Evolutionary conservation across 2,888 invertebrate genomes (phyloP), one percentile per base, ranked within the genome.

Genomic region (Frankliniella intonsa): DNA sequence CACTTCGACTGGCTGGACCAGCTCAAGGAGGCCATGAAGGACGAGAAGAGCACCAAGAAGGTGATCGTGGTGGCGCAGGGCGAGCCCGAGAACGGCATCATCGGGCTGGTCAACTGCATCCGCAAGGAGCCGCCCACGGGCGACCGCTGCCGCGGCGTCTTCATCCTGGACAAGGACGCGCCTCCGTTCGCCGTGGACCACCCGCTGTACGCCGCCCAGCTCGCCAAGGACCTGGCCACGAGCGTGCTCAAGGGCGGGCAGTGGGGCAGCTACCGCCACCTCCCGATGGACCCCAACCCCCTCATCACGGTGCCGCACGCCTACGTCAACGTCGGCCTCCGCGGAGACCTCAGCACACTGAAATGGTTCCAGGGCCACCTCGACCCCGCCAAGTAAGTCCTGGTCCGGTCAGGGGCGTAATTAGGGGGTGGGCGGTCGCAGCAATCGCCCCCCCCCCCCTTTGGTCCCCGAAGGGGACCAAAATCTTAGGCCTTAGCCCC

Each of bases 61-160:
- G 87, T 94, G 0, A 89, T 94, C 0, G 86, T 97, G 0, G 91
- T 94, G 25, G 89, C 92, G 0, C 91, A 93, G 87, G 91, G 92
- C 84, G 92, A 93, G 82, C 89, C 90, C 3, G 88, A 92, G 11
- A 95, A 91, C 86, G 99, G 99, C 19, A 89, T 97, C 0, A 87
- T 97, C 38, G 99, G 98, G n/a, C 88, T 98, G 82, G 92, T 95
- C 0, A 97, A 97, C 85, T 97, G 97, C 87, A 87, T 98, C 50
- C 90, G 94, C 83, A 93, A 91, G 85, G 97, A 97, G 86, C 92
- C 93, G 25, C 69, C 69, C 11, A 25, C 25, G 22, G 69, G 69
- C 25, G 69, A 76, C 69, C 69, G 69, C 69, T 76, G 69, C 69
- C 69, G 69, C 25, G 69, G 92, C 82, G 87, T 95, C 11, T 90